phyloP scores from a whole-genome alignment of 2,888 invertebrate species.

The Ophraella communa region DNA sequence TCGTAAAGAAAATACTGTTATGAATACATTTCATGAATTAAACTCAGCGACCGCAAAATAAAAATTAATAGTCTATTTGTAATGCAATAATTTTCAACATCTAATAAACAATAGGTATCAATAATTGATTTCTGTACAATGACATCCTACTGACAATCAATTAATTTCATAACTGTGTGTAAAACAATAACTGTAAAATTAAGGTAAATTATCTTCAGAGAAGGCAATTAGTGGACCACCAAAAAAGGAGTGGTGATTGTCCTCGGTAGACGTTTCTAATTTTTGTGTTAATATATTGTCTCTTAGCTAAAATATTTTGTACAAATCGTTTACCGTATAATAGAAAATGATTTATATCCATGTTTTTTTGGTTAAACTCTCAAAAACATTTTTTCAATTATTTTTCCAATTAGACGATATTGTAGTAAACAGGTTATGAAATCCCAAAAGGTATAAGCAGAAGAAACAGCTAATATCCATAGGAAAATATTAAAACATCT shows the following conservation, averaged over 20 bases:
- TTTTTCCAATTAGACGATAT: too few relatives aligned
- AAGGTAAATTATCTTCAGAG: background rate
- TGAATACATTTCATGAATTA: background rate
- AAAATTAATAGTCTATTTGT: background rate
- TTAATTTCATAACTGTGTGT: background rate
- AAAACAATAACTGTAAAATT: slow-evolving; percentile 1
- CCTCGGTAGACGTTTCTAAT: background rate
- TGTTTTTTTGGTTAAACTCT: too few relatives aligned
- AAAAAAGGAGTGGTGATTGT: background rate
- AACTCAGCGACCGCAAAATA: background rate
- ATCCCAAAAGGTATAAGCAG: too few relatives aligned
- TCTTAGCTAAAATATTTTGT: too few relatives aligned
- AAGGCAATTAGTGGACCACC: background rate
- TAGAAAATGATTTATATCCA: too few relatives aligned
- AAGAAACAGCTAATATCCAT: too few relatives aligned
- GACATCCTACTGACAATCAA: slow-evolving; percentile 6
- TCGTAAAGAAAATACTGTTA: too few relatives aligned
- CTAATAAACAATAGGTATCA: slow-evolving; percentile 4
- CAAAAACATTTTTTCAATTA: too few relatives aligned
- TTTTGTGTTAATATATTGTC: background rate
- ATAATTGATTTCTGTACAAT: slow-evolving; percentile 3
- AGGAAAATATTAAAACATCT: too few relatives aligned
- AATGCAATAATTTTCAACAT: background rate
- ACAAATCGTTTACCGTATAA: too few relatives aligned
- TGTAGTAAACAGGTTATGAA: too few relatives aligned